Percentiles rank a stretch among this genome's conserved stretches.
These are phyloP conservation scores for Amphiduros pacificus DNA, from an alignment of 2,888 invertebrate species.

Conservation along the genomic window DNA sequence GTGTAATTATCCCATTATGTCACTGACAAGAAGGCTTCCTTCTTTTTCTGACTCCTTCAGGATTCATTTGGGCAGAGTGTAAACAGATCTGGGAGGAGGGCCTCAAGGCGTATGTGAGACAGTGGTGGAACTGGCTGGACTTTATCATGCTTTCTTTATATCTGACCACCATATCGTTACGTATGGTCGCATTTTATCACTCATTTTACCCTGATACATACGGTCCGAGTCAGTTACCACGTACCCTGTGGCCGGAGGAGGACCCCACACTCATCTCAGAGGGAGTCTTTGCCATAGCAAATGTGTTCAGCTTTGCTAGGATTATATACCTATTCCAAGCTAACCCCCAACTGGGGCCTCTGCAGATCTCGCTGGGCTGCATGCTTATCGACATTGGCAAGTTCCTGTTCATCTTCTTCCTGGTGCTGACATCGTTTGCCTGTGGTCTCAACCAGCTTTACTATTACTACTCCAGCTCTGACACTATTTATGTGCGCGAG, in stretches of 20 bases:
- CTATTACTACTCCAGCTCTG: constrained; percentile 61
- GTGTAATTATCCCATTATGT: not conserved
- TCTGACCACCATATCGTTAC: constrained; percentile 63
- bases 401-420: constrained; percentile 63
- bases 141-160: constrained; percentile 66
- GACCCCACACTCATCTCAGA: constrained; percentile 65
- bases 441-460: constrained; percentile 74
- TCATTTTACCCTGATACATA: constrained; percentile 51
- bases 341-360: constrained; percentile 64
- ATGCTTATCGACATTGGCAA: constrained; percentile 66
- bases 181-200: constrained; percentile 59
- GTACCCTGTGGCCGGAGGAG: constrained; percentile 62
- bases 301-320: constrained; percentile 65
- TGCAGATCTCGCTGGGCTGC: constrained; percentile 64
- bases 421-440: constrained; percentile 62
- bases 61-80: constrained; percentile 65
- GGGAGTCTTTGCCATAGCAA: constrained; percentile 65
- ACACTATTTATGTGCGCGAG: constrained; percentile 2
- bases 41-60: constrained; percentile 38
- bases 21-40: not conserved
- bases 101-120: constrained; percentile 62
- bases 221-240: constrained; percentile 53
- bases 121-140: constrained; percentile 68
- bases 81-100: constrained; percentile 67
- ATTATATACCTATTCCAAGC: constrained; percentile 66